Base-by-base conservation (phyloP, 1,140 invertebrate species). In the Sinella curviseta region DNA sequence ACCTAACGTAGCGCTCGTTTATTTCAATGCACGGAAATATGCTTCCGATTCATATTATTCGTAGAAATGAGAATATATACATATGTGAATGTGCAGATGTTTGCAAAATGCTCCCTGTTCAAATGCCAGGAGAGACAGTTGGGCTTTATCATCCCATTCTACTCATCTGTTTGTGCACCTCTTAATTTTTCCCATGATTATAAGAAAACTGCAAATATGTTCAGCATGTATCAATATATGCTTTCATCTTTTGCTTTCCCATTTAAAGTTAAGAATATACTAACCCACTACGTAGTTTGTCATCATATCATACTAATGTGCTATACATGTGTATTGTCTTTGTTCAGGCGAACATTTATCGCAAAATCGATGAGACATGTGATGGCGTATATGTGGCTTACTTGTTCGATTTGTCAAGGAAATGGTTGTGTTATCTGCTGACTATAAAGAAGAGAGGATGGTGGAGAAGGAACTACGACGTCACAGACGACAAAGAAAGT, bases 321-420 rank as follows among this genome's bases (percentile, higher is more conserved):
- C n/a, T n/a, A n/a, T n/a, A 4, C 4, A 48, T 8, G 17, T 48
- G 60, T 57, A 39, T 81, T 30, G 39, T 48, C 39, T 77, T 75
- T 77, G 20, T 88, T 74, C 84, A 91, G 92, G 90, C 91, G 77
- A 92, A 94, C 86, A 90, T 93, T 73, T 91, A 90, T 83, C 88
- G 92, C 26, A 92, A 92, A 84, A 85, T 94, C 70, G 92, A 93
- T 77, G 89, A 91, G 78, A 86, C 89, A 26, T 85, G 87, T 83
- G 31, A 67, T 77, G 55, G 85, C 55, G 35, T 78, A 87, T n/a
- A n/a, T 31, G 85, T 82, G 80, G 85, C 24, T 14, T 84, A 35
- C 26, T 84, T 33, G 73, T 48, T 12, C 33, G 36, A 33, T 35
- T 81, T 26, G 36, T 81, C 28, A 77, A 80, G 70, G 70, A 78